Base-by-base conservation (phyloP, 2,888 invertebrate genomes). In the Schizotus pectinicornis region DNA sequence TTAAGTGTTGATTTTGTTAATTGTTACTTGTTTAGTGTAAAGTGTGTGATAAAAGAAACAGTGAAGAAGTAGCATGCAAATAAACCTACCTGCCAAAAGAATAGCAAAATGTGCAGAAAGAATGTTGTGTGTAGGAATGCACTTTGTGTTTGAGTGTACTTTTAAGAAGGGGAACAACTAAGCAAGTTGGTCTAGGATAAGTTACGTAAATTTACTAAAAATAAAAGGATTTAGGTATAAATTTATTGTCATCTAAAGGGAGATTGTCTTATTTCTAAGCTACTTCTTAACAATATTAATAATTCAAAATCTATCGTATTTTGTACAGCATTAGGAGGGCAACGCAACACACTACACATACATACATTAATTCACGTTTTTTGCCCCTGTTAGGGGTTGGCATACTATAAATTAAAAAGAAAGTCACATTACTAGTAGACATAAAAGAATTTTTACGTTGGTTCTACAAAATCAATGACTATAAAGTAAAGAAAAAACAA, bases 331-430 rank as follows among this genome's bases (percentile, higher is more conserved):
- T 79, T 61, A 80, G 74, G 64, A 80, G 74, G 61, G 72, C 76
- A 70, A 79, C 79, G 77, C 79, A 80, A 74, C 78, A 75, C 68
- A 80, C 78, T 79, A 80, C 79, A 72, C 79, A 80, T 80, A 80
- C 79, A 80, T 80, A 80, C 79, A 80, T 79, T 75, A 80, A 73
- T 75, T 79, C 79, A 77, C 78, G 76, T 75, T 80, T 79, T 79
- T 80, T 80, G 50, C 79, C 79, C 79, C 78, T 74, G 67, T 79
- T 78, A 63, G 79, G 79, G 77, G 77, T 75, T 68, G 79, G 79
- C 77, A 79, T 78, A 79, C 79, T 79, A 79, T 73, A 76, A 76
- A 73, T 68, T 66, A 69, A 70, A 69, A 70, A 66, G 63, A 61
- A 71, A 67, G 68, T 65, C 65, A 60, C 61, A 50, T 49, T 45